Evolutionary conservation across 2,113 vertebrate genomes (phyloP), one percentile per base, ranked within the genome.

Genomic region (Mormyrus lacerda): DNA sequence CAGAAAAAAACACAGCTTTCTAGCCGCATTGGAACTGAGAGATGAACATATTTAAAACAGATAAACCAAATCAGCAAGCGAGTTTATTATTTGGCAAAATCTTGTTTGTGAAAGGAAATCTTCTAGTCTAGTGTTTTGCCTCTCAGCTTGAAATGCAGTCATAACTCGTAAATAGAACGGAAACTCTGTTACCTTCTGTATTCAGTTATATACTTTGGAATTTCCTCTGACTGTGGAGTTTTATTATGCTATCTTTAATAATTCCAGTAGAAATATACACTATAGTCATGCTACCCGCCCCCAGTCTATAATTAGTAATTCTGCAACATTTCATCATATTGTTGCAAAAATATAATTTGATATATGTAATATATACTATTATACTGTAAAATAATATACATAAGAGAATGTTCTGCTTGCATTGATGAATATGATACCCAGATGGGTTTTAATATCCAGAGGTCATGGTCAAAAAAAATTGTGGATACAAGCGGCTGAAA

Each of bases 11-110:
- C n/a, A 9, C 61, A 17, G 1, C 82, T 44, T 84, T 89, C 11
- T 51, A 48, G n/a, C 8, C 79, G 11, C 31, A 15, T 15, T 58
- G 39, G 50, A 51, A 55, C 84, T 83, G 31, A 58, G 45, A 53
- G 51, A 35, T 17, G 1, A 15, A n/a, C 53, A 89, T 24, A 84
- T 55, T 47, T 55, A 84, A 48, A 48, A 76, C 39, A 84, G 53
- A 87, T 87, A 42, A 61, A 88, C 69, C 44, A 58, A 82, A 86
- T 55, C 27, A 79, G 31, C 42, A 42, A 45, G 17, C 3, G 8
- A 87, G 86, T 85, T 85, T 88, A 79, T 85, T 84, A 42, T 58
- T 88, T 55, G 51, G 73, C 73, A 88, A 88, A 85, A 50, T 69
- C 53, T 21, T 10, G 1, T 85, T 83, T 35, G 73, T 79, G 73